Base-by-base conservation (phyloP, 2,888 invertebrate genomes). In the Digitonthophagus gazella region DNA sequence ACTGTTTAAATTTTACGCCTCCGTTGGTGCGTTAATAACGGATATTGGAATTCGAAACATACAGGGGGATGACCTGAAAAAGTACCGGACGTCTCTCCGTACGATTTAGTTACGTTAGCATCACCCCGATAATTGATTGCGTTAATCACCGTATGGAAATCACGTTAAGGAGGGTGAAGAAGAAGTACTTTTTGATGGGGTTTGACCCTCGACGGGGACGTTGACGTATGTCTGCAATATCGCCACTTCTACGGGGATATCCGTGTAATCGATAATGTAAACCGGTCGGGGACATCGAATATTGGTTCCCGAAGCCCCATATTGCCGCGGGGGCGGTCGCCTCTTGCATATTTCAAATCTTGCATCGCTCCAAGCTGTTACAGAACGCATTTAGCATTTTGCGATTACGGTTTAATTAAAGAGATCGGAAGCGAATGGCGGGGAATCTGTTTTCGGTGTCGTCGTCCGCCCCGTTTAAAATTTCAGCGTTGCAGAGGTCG, bases 11-110 rank as follows among this genome's bases (percentile, higher is more conserved):
- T 69, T 69, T 69, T 58, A 69, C 64, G 69, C 64, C 64, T 69
- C 67, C 64, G 67, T 58, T 56, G 69, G 64, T 16, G 69, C 64
- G 69, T 69, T 69, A 67, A 69, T 67, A 69, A 69, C 65, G 66
- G 67, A 67, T 69, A 69, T 69, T 69, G 69, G 69, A 69, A 69
- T 69, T 58, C 64, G 69, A 64, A 65, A 58, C 67, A 58, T 61
- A 58, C 11, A 58, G 69, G 16, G 57, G 57, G 57, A 57, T 57
- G 1, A 16, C 6, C 16, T 57, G 6, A 57, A 57, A 16, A 57
- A 57, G 6, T 11, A 58, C 58, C 8, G 15, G 58, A 18, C 3
- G 8, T 58, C 18, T 15, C 11, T 58, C 15, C 15, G n/a, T n/a
- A n/a, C n/a, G n/a, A n/a, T n/a, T n/a, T 54, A 54, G 1, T 14